Evolutionary conservation across 2,797 vertebrate species (phyloP), one percentile per base, ranked within the genome.

Genomic region (Propithecus perrieri): DNA sequence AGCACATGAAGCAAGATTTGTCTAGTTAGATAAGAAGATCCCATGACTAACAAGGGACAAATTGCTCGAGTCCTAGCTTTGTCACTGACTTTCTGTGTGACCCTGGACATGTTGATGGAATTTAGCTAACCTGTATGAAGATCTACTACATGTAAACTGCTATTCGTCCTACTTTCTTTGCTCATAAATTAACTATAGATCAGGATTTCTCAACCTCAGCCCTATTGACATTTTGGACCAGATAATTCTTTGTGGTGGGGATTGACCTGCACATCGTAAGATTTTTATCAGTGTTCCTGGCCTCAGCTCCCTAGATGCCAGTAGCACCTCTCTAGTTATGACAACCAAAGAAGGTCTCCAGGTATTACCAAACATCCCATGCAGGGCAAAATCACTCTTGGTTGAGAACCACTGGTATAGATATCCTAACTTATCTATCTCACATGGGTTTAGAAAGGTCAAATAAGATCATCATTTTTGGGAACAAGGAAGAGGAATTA

Each of bases 391-490:
- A 76, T 22, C 10, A 63, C 30, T 7, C 43, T 78, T 81, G 30
- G 28, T 7, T 91, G 48, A 92, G 61, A 81, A 94, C 38, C 59
- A 75, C 43, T 33, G 10, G 7, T 61, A 1, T 53, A 85, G 15
- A 87, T 61, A 90, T 28, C 43, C 43, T 76, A 50, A 76, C 12
- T 79, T 20, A 79, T 17, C 75, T 71, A 67, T 76, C 50, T 89
- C 46, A 22, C 15, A 38, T 74, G 35, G 22, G 43, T 72, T 69
- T 96, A 30, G 63, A 38, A 43, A 74, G 53, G 24, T 79, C 61
- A 81, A 95, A 75, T 28, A 12, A 95, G 48, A 81, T 50, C 35
- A 9, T 90, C 72, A 59, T 41, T 61, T 50, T 65, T 46, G 43
- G 59, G 13, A 65, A 76, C 15, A 28, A 81, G n/a, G 11, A 95